Evolutionary conservation across 1,140 invertebrate species (phyloP).

Genomic region (Ostrea denselamellosa): DNA sequence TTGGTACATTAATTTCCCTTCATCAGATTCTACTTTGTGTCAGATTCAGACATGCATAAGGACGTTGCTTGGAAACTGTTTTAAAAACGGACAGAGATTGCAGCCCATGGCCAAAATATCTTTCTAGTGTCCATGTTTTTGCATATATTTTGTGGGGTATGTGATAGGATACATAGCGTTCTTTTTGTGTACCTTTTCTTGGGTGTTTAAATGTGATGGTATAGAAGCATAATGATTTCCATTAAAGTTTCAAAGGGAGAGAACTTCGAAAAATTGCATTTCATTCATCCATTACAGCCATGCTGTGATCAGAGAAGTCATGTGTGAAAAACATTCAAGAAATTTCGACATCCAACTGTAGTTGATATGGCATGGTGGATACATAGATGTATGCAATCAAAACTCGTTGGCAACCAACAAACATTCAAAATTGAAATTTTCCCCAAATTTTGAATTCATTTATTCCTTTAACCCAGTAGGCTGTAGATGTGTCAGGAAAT

Average conservation of each 20-base stretch:
- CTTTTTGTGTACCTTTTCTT: neutral
- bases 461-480: no score
- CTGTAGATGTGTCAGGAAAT: conserved; percentile 1
- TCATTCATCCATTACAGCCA: conserved; percentile 41
- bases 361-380: conserved; percentile 29
- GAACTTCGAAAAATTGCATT: conserved; percentile 23
- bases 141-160: neutral
- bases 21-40: conserved; percentile 12
- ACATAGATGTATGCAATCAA: conserved; percentile 39
- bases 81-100: neutral
- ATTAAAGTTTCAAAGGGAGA: neutral
- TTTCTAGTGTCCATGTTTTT: neutral
- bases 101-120: neutral
- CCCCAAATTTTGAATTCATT: neutral
- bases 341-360: conserved; percentile 37
- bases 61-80: neutral
- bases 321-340: conserved; percentile 32
- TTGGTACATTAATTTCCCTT: neutral
- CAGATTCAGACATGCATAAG: neutral
- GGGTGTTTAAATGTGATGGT: neutral
- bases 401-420: conserved; percentile 2
- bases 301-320: conserved; percentile 42
- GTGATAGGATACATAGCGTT: neutral
- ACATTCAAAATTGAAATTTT: neutral
- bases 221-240: conserved; percentile 11